Percentiles rank a stretch among this genome's conserved stretches.
phyloP scores from a whole-genome alignment of 2,888 invertebrate genomes.

The Drosophila fungiperda region DNA sequence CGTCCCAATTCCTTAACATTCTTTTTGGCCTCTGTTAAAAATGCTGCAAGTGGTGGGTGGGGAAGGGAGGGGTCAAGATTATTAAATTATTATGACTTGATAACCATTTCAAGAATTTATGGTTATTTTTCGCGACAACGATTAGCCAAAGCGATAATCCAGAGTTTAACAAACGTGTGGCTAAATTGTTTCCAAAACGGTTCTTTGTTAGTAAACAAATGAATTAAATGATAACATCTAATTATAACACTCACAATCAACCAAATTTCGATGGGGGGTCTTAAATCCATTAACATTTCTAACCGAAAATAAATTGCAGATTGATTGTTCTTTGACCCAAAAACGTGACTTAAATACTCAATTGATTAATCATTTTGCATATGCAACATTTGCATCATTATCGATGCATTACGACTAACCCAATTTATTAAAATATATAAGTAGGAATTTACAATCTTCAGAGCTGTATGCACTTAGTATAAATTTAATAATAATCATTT shows the following conservation, averaged over 20 bases:
- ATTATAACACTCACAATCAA: conserved; percentile 1
- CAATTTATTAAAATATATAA: background rate
- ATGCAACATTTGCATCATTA: background rate
- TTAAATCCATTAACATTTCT: background rate
- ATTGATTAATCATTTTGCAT: background rate
- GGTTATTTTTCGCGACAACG: background rate
- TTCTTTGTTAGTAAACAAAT: background rate
- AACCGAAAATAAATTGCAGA: background rate
- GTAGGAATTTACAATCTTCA: background rate
- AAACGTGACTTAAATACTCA: background rate
- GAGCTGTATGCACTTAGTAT: background rate
- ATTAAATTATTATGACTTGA: background rate
- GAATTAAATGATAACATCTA: background rate
- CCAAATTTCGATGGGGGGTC: background rate
- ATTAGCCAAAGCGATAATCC: background rate
- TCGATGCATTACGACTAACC: background rate
- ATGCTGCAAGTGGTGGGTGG: conserved; percentile 48
- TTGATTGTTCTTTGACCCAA: background rate
- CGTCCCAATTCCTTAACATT: conserved; percentile 79
- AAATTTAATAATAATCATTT: background rate
- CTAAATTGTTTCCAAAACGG: conserved; percentile 1
- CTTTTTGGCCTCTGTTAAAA: conserved; percentile 23
- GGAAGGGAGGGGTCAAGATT: background rate
- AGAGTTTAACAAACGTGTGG: background rate
- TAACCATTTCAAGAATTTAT: background rate